Conservation (phyloP, 92 coral and sea anemone species). For the Paragorgia papillata region DNA sequence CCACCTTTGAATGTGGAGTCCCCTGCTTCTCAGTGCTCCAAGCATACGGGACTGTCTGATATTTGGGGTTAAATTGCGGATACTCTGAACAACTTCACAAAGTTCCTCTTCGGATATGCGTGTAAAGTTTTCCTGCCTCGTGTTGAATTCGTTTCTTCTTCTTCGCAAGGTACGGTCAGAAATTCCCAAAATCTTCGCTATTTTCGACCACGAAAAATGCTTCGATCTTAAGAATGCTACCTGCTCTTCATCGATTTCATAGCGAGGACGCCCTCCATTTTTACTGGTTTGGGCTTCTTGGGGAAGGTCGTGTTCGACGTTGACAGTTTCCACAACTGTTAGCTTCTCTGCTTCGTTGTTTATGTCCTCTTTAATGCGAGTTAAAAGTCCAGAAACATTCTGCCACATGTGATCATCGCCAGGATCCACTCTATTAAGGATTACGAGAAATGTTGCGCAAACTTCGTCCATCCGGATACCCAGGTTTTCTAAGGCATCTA, state of each 20-base stretch:
- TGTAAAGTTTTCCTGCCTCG: not conserved
- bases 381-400: too few relatives aligned
- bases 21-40: constrained; percentile 7
- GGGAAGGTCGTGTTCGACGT: too few relatives aligned
- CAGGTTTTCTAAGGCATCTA: too few relatives aligned
- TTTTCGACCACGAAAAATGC: constrained; percentile 28
- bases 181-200: constrained; percentile 3
- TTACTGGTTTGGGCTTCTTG: too few relatives aligned
- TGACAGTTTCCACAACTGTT: too few relatives aligned
- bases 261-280: too few relatives aligned
- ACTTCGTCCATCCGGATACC: too few relatives aligned
- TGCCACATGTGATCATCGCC: too few relatives aligned
- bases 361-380: too few relatives aligned
- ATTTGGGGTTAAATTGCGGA: constrained; percentile 10
- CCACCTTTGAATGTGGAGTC: not conserved
- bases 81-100: not conserved
- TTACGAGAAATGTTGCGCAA: too few relatives aligned
- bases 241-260: constrained; percentile 10
- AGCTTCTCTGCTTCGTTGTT: too few relatives aligned
- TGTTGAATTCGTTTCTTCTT: constrained; percentile 17
- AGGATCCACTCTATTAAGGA: too few relatives aligned
- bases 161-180: constrained; percentile 20
- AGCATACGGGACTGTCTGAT: constrained; percentile 6
- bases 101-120: constrained; percentile 11
- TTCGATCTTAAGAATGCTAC: not conserved